phyloP scores from a whole-genome alignment of 2,888 invertebrate species.

The Heliconius charithonia region DNA sequence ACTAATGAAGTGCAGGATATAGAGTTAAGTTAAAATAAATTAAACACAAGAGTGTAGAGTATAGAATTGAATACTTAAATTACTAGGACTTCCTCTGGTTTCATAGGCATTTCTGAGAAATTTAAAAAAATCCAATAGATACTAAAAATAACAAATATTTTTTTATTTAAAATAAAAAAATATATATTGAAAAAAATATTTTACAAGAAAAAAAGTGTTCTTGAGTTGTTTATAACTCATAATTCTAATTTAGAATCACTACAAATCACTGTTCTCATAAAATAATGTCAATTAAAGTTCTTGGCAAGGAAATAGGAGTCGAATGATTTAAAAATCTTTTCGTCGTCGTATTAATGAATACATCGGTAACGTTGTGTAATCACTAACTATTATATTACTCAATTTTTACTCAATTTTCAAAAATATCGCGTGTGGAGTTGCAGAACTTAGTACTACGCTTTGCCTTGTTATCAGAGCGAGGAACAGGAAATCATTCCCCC shows the following conservation, averaged over 20 bases:
- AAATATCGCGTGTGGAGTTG: not conserved
- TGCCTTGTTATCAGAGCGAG: not conserved
- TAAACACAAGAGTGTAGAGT: too few relatives aligned
- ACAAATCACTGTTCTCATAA: slow-evolving; percentile 45
- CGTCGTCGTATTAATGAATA: not conserved
- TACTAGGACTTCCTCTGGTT: too few relatives aligned
- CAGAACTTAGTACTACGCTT: not conserved
- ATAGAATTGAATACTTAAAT: too few relatives aligned
- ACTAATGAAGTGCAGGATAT: too few relatives aligned
- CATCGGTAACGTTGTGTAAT: not conserved
- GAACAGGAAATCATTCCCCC: not conserved
- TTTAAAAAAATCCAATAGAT: too few relatives aligned
- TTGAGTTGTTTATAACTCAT: slow-evolving; percentile 39
- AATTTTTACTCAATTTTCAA: not conserved
- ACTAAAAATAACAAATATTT: too few relatives aligned
- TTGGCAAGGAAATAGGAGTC: slow-evolving; percentile 41
- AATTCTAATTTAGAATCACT: slow-evolving; percentile 42
- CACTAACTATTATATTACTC: not conserved
- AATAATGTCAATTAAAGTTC: slow-evolving; percentile 47
- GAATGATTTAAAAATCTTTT: slow-evolving; percentile 28
- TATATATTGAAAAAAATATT: too few relatives aligned
- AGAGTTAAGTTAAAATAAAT: too few relatives aligned
- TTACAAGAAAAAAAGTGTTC: slow-evolving; percentile 1
- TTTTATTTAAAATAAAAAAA: too few relatives aligned
- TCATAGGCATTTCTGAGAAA: too few relatives aligned